phyloP scores from a whole-genome alignment of 2,888 invertebrate genomes.

The Dolichomitus sp. region DNA sequence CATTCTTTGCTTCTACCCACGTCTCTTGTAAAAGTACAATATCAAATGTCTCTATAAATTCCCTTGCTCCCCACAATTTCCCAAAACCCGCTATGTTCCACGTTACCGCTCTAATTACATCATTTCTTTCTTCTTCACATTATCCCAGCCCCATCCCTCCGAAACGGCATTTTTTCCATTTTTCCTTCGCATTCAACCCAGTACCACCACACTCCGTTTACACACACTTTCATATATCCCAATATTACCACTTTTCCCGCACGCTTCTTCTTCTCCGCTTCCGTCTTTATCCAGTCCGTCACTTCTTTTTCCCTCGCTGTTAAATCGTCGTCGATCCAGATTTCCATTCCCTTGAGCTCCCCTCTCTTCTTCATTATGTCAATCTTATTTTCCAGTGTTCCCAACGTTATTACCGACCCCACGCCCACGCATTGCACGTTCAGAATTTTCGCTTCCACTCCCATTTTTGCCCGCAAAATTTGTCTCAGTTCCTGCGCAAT shows the following conservation, averaged over 20 bases:
- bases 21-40: constrained; percentile 49
- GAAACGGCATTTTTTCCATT: constrained; percentile 10
- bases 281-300: no score
- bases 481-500: background rate
- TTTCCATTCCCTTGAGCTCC: no score
- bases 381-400: background rate
- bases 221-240: no score
- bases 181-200: constrained; percentile 25
- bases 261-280: no score
- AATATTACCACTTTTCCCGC: no score
- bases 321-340: constrained; percentile 35
- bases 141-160: background rate
- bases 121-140: background rate
- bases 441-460: background rate
- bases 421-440: background rate
- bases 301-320: no score
- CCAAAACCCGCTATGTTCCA: constrained; percentile 43
- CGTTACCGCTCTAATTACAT: background rate
- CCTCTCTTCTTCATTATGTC: constrained; percentile 11
- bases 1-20: constrained; percentile 38
- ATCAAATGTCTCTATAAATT: constrained; percentile 38
- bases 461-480: background rate
- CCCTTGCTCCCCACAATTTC: constrained; percentile 17
- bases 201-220: constrained; percentile 16
- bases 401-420: constrained; percentile 7